Evolutionary conservation across 1,140 invertebrate species (phyloP), one percentile per base, ranked within the genome.

Genomic region (Bombus vancouverensis): DNA sequence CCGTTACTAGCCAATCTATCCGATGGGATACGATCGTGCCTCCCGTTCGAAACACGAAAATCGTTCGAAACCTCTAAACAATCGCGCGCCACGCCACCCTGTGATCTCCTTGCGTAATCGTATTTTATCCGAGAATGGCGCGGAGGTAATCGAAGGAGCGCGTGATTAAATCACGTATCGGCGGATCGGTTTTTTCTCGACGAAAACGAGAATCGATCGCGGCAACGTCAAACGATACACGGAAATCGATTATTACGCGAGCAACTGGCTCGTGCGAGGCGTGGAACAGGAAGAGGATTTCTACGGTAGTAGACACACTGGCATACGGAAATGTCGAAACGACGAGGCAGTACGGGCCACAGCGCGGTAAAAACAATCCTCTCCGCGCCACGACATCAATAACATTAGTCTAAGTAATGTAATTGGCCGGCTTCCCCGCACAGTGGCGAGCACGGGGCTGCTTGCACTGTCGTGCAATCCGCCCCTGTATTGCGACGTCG

Each of bases 341-440:
- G 59, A 39, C 1, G 22, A 34, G n/a, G 9, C 13, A 22, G 53
- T 57, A 5, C 8, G 70, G 18, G 66, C 62, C 59, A 71, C 32
- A 8, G 53, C 53, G 25, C 10, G 85, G 78, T 85, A 86, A 82
- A 90, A 88, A 88, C 83, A 75, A 85, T 72, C 83, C 76, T 73
- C 82, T 74, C 76, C 71, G 73, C 39, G 74, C 39, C 78, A 57
- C 90, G 78, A 81, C 76, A 87, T 90, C 94, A 93, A 94, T 94
- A 93, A 92, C 90, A 91, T 93, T 93, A 94, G 92, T 92, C 90
- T 91, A 92, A 91, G 90, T 93, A 93, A 93, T 92, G 91, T 94
- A 93, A 93, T 94, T 92, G 88, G 83, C 70, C 57, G 83, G 83
- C 57, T 81, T 73, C 78, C 77, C 78, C 59, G 59, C 32, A 59